These are phyloP conservation scores for Diorhabda carinulata DNA, from an alignment of 1,140 invertebrate genomes.

Conservation along the genomic window DNA sequence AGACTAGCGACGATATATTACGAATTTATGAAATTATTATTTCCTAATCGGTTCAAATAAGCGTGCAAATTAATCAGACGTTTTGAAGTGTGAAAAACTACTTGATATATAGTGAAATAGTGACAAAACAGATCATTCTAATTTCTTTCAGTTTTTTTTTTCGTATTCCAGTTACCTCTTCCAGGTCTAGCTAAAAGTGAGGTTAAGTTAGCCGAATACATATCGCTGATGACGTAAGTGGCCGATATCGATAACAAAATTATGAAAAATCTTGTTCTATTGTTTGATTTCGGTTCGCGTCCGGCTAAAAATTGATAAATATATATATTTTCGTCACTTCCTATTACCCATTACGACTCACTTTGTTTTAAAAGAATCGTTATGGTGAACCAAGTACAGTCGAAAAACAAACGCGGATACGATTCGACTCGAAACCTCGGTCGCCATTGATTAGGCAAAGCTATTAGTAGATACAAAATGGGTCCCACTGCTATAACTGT, in stretches of 20 bases:
- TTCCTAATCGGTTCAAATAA: not conserved
- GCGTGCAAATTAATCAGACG: too few species aligned
- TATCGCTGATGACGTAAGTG: slow-evolving; percentile 68
- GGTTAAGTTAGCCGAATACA: slow-evolving; percentile 69
- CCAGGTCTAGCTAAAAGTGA: slow-evolving; percentile 63
- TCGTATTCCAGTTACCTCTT: slow-evolving; percentile 43
- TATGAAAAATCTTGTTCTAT: slow-evolving; percentile 59
- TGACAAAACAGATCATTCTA: not conserved
- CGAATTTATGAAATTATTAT: not conserved
- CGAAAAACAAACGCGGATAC: slow-evolving; percentile 52
- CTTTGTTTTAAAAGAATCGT: slow-evolving; percentile 65
- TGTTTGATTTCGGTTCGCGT: slow-evolving; percentile 54
- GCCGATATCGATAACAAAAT: slow-evolving; percentile 62
- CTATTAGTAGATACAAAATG: slow-evolving; percentile 55
- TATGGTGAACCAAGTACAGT: slow-evolving; percentile 64
- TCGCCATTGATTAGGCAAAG: slow-evolving; percentile 53
- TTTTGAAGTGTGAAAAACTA: not conserved
- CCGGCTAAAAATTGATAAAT: slow-evolving; percentile 42
- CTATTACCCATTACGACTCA: slow-evolving; percentile 41
- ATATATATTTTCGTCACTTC: not conserved
- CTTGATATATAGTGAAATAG: slow-evolving; percentile 1
- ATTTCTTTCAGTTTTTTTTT: not conserved
- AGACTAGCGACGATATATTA: too few species aligned
- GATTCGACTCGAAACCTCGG: slow-evolving; percentile 41
- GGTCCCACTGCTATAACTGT: slow-evolving; percentile 55